Base-by-base conservation (phyloP, 2,797 vertebrate genomes). In the Florisuga fusca region DNA sequence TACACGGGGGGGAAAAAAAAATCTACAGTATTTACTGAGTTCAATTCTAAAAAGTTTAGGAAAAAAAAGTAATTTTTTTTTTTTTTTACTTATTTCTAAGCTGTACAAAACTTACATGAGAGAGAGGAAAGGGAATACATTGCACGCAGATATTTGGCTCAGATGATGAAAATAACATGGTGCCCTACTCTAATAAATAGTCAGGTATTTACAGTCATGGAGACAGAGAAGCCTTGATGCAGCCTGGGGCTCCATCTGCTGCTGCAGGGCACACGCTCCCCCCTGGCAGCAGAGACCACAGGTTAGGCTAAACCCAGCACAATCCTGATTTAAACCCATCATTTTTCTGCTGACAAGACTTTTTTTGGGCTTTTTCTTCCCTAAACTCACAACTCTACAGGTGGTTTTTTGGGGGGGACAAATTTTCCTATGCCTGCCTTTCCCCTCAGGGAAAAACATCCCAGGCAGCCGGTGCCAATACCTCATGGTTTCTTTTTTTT, bases 121-220 rank as follows among this genome's bases (percentile, higher is more conserved):
- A 96, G 83, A 97, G 95, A 94, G 84, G 95, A 97, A 92, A 97
- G 79, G 81, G 82, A 89, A n/a, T 84, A 97, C 96, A 98, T 98
- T 98, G 98, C 98, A 98, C 98, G 84, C 96, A 97, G 97, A 96
- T 96, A 97, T 96, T 92, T 98, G 98, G 98, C 98, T 98, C 98
- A 98, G 98, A 97, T 98, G 95, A 87, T 95, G 97, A 96, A 72
- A 96, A 92, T 94, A 95, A 96, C 66, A 97, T 0, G 84, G 87
- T 80, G 76, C 66, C 63, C 98, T 98, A 98, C 89, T 94, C 98
- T 98, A 98, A 98, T 98, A 98, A 98, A 98, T 98, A 98, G 51
- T 93, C 78, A 82, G 95, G 89, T 98, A 98, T 98, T 96, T 98
- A 98, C 98, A 98, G 82, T 46, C 34, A 87, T 14, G 62, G 90